phyloP scores from a whole-genome alignment of 2,888 invertebrate species.

The Melipona bicolor region DNA sequence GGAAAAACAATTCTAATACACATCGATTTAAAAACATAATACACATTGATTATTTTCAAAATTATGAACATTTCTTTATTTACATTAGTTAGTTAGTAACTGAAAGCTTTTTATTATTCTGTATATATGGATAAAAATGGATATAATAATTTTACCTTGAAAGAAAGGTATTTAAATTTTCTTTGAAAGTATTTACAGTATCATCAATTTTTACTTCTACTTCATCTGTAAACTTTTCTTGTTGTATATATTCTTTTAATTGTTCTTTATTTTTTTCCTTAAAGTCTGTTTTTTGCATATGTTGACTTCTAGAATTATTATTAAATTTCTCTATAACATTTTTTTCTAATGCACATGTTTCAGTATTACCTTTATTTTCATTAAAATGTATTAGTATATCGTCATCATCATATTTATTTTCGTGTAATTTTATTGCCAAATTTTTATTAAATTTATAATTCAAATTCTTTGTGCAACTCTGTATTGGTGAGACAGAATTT shows the following conservation, averaged over 20 bases:
- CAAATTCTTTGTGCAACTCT: not conserved
- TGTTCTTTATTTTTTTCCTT: not conserved
- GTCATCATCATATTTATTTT: slow-evolving; percentile 72
- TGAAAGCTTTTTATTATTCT: not conserved
- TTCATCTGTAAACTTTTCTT: not conserved
- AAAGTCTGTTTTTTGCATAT: slow-evolving; percentile 3
- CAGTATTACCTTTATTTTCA: not conserved
- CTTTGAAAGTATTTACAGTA: slow-evolving; percentile 14
- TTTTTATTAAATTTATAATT: slow-evolving; percentile 32
- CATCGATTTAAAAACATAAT: not conserved
- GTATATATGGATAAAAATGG: not conserved
- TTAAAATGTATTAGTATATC: slow-evolving; percentile 36
- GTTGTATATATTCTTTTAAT: not conserved
- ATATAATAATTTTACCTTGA: slow-evolving; percentile 31
- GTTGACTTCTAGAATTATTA: slow-evolving; percentile 14
- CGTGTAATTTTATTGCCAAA: slow-evolving; percentile 69
- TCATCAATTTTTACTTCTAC: slow-evolving; percentile 1
- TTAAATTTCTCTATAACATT: not conserved
- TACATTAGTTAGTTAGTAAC: too few species aligned
- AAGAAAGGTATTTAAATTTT: slow-evolving; percentile 21
- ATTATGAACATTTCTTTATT: too few species aligned
- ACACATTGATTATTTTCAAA: too few species aligned
- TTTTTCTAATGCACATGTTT: not conserved
- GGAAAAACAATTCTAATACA: not conserved
- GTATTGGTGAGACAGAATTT: slow-evolving; percentile 46